A percentile compares a stretch with the other conserved stretches of the same genome.
These are phyloP conservation scores for Lemur catta DNA, from an alignment of 2,797 vertebrate species.

Conservation along the genomic window DNA sequence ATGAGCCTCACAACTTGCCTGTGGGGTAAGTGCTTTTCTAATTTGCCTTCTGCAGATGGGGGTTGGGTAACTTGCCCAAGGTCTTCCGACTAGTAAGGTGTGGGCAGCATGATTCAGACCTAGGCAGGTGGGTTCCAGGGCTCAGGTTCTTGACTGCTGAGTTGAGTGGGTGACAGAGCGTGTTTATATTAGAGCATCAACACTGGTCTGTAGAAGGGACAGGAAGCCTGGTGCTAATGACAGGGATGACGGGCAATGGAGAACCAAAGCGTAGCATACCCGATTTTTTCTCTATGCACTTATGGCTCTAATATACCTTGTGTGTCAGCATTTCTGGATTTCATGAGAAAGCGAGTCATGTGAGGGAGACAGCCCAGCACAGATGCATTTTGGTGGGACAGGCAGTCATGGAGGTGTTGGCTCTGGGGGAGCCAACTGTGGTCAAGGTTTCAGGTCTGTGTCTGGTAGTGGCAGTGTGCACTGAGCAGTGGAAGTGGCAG, in stretches of 20 bases:
- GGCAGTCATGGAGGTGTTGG: background rate
- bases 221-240: background rate
- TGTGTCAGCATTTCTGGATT: background rate
- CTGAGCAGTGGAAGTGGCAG: background rate
- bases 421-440: background rate
- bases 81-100: background rate
- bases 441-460: background rate
- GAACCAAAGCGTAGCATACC: background rate
- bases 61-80: too few relatives aligned
- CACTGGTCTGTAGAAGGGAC: background rate
- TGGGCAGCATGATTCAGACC: background rate
- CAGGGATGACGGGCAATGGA: background rate
- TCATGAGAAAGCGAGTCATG: background rate
- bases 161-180: fast-evolving
- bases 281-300: fast-evolving
- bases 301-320: background rate
- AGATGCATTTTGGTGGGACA: background rate
- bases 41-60: fast-evolving
- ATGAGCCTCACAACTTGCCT: background rate
- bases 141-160: background rate
- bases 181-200: background rate
- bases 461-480: fast-evolving
- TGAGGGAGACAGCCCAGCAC: fast-evolving
- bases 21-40: fast-evolving
- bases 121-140: background rate